Conservation (phyloP, 2,888 invertebrate genomes). For the Blastobasis adustella region DNA sequence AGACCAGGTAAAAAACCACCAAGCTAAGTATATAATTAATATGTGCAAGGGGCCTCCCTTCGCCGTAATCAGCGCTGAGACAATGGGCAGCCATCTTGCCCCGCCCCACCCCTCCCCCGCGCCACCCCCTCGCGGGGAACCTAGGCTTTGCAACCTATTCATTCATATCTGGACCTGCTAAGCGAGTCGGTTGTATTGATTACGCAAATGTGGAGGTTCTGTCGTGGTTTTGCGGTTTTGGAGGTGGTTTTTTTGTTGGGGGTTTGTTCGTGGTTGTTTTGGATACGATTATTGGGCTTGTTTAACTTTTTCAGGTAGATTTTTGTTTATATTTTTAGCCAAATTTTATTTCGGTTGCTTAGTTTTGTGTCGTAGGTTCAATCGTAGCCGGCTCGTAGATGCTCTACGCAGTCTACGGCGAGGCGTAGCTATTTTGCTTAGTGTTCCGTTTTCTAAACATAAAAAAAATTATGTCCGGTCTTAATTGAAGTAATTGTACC, state of each 20-base stretch:
- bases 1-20: conserved; percentile 31
- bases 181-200: neutral
- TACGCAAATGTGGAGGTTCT: neutral
- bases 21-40: conserved; percentile 66
- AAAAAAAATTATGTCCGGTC: no score
- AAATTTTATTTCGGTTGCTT: no score
- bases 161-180: conserved; percentile 18
- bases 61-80: conserved; percentile 67
- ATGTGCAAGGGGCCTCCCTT: conserved; percentile 56
- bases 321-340: no score
- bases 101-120: conserved; percentile 23
- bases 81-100: conserved; percentile 66
- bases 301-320: no score
- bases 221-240: neutral
- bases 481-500: no score
- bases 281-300: no score
- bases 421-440: no score
- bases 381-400: no score
- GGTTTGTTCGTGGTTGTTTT: neutral
- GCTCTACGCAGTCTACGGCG: no score
- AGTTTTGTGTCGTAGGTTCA: no score
- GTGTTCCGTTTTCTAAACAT: no score
- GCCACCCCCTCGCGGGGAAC: conserved; percentile 20
- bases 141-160: conserved; percentile 28
- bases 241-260: neutral